These are phyloP conservation scores for Sitophilus oryzae DNA, from an alignment of 1,140 invertebrate genomes.

Conservation along the genomic window DNA sequence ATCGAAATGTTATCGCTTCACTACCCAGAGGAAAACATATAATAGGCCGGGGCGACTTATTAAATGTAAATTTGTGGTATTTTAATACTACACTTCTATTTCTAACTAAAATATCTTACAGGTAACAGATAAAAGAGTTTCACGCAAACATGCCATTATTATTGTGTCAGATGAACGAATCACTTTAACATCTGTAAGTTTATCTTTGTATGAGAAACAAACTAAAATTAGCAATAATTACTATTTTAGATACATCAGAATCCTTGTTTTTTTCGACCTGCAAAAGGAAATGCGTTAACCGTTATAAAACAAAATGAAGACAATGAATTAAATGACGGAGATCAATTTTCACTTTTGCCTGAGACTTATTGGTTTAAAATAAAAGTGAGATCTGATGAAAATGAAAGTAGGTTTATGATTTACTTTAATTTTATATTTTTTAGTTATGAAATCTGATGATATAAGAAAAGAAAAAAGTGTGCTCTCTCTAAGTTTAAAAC, in stretches of 20 bases:
- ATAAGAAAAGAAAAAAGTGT: no score
- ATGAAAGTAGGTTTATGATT: no score
- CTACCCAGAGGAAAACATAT: slow-evolving; percentile 25
- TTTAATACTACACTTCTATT: slow-evolving; percentile 1
- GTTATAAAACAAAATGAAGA: slow-evolving; percentile 21
- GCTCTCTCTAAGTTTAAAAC: no score
- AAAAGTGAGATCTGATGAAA: no score
- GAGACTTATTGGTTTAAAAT: slow-evolving; percentile 22
- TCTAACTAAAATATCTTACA: slow-evolving; percentile 14
- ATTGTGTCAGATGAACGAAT: slow-evolving; percentile 12
- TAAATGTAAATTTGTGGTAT: slow-evolving; percentile 23
- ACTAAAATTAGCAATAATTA: no score
- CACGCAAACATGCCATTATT: slow-evolving; percentile 28
- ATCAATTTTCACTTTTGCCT: slow-evolving; percentile 32
- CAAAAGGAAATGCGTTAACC: slow-evolving; percentile 20
- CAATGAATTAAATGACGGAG: slow-evolving; percentile 28
- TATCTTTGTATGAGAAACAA: slow-evolving; percentile 1
- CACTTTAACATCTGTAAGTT: slow-evolving; percentile 27
- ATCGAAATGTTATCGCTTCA: not conserved
- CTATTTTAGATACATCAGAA: slow-evolving; percentile 30
- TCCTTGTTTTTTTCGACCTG: slow-evolving; percentile 31
- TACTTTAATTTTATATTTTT: no score
- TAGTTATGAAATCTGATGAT: no score
- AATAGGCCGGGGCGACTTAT: slow-evolving; percentile 24
- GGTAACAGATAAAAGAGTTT: slow-evolving; percentile 31